Conservation (phyloP, 2,888 invertebrate genomes). For the Dusona sp. region DNA sequence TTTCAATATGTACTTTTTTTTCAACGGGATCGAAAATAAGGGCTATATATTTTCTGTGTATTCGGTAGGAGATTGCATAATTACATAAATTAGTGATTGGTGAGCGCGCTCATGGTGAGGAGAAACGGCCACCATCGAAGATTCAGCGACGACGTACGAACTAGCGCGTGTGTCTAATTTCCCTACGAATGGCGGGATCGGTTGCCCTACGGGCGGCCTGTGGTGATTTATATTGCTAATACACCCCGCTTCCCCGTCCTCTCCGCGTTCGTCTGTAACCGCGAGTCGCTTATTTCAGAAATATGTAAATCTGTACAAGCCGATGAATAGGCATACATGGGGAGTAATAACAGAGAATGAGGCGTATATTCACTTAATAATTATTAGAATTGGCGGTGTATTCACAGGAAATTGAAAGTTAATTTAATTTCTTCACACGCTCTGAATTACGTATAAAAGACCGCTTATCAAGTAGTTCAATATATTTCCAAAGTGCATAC, state of each 20-base stretch:
- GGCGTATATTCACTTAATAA: slow-evolving; percentile 18
- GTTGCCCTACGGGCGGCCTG: slow-evolving; percentile 76
- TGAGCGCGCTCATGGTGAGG: slow-evolving; percentile 63
- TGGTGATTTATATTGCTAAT: slow-evolving; percentile 80
- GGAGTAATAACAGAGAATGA: slow-evolving; percentile 27
- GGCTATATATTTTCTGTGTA: slow-evolving; percentile 45
- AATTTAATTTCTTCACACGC: slow-evolving; percentile 8
- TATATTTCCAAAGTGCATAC: not conserved
- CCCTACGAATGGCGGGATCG: slow-evolving; percentile 80
- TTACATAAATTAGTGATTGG: slow-evolving; percentile 78
- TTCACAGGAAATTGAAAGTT: slow-evolving; percentile 22
- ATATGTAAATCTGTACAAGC: slow-evolving; percentile 78
- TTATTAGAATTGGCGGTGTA: slow-evolving; percentile 10
- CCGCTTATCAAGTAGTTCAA: not conserved
- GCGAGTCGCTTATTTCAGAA: slow-evolving; percentile 40
- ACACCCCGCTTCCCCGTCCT: slow-evolving; percentile 57
- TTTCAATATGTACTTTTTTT: not conserved
- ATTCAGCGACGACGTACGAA: slow-evolving; percentile 67
- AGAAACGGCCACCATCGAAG: slow-evolving; percentile 52
- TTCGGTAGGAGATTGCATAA: slow-evolving; percentile 71
- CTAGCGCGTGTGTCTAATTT: slow-evolving; percentile 81
- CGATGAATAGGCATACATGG: slow-evolving; percentile 72
- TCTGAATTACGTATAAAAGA: not conserved
- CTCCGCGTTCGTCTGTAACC: slow-evolving; percentile 1
- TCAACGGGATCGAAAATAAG: not conserved